Conservation (phyloP, 2,113 vertebrate species). For the chimpanzee (Pan troglodytes) region DNA sequence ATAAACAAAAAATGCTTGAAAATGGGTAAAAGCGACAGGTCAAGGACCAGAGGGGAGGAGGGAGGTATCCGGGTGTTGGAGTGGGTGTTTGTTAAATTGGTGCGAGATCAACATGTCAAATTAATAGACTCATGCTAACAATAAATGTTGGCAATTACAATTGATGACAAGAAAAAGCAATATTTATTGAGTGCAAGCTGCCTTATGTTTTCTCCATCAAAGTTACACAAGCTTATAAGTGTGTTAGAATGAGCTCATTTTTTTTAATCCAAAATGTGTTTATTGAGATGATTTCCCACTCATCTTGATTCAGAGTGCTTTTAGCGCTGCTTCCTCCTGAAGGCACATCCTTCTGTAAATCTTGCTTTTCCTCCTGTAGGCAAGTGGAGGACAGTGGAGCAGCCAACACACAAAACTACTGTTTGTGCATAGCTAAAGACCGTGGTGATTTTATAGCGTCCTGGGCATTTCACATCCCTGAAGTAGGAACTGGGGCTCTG, state of each 20-base stretch:
- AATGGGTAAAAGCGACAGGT: background rate
- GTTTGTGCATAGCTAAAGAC: too few species aligned
- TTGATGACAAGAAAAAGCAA: slow-evolving; percentile 20
- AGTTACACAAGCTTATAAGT: background rate
- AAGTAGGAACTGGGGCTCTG: too few species aligned
- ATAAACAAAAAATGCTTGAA: background rate
- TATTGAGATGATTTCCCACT: too few species aligned
- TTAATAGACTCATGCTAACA: slow-evolving; percentile 19
- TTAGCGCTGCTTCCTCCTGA: too few species aligned
- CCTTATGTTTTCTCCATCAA: background rate
- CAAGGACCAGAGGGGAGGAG: rapidly evolving
- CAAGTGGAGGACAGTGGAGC: too few species aligned
- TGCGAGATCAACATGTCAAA: slow-evolving; percentile 4
- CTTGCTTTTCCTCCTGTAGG: too few species aligned
- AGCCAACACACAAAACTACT: too few species aligned
- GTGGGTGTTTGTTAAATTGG: background rate
- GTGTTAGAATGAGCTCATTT: background rate
- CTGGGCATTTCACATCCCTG: too few species aligned
- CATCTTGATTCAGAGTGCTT: too few species aligned
- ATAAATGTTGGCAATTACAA: slow-evolving; percentile 52
- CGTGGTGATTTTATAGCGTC: too few species aligned
- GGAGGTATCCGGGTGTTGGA: background rate
- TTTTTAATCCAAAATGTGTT: background rate
- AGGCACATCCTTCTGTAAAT: too few species aligned
- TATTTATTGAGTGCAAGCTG: slow-evolving; percentile 47